Base-by-base conservation (phyloP, 2,888 invertebrate genomes). In the Athalia rosae region DNA sequence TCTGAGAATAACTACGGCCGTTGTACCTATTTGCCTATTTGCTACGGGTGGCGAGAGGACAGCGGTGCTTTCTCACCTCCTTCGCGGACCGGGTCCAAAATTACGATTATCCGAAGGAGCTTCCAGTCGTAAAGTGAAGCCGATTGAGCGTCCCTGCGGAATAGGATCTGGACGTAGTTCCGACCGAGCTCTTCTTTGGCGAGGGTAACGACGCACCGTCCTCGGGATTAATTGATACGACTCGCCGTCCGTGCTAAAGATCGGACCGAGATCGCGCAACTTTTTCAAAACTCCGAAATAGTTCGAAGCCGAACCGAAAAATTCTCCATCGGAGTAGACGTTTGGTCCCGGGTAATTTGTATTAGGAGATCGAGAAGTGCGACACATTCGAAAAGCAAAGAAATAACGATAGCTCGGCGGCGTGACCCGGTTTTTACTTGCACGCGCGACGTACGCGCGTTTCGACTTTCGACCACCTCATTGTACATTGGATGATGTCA, bases 1-100 rank as follows among this genome's bases (percentile, higher is more conserved):
- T 86, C 87, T 87, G 85, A 85, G 87, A 87, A 87, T 87, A 87
- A 87, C 87, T 85, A 84, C 85, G 84, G 61, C 15, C 61, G 61
- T 58, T 50, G 28, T 74, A 61, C 74, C 74, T 74, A 74, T 74
- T 74, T 86, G 84, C 85, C 85, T 85, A 86, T 86, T 87, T 85
- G 83, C 85, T 81, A 82, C 80, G 83, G 80, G 81, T 83, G 80
- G 83, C 80, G 84, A 79, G 84, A 83, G 84, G 84, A 79, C 85
- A 83, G 86, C 82, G 83, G 83, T 83, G 85, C 74, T 76, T 73
- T 53, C 45, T 66, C 11, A 5, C 66, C 7, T 13, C 8, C 15
- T 48, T 28, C 66, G 13, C 48, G 43, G 6, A 13, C 13, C 8
- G 66, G 48, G 47, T 13, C 8, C 15, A 15, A 28, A 28, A 28